Percentiles rank a stretch among this genome's conserved stretches.
Evolutionary conservation across 2,113 vertebrate genomes (phyloP).

Genomic region (Eidolon helvum): DNA sequence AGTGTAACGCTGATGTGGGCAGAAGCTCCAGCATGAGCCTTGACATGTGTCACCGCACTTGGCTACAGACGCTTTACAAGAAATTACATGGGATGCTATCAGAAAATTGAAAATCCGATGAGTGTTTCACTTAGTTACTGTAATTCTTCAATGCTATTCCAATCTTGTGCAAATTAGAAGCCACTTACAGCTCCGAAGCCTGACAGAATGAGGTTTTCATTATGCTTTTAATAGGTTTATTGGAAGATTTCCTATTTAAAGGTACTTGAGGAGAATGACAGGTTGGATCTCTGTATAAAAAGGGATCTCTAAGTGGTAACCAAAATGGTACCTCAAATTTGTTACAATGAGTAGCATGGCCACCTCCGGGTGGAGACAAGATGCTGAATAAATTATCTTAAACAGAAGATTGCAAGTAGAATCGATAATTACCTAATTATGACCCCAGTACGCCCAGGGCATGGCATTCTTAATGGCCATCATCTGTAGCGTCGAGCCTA

Average conservation of each 20-base stretch:
- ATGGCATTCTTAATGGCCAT: background rate
- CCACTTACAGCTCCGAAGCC: conserved; percentile 82
- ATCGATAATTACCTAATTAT: background rate
- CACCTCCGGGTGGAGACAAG: background rate
- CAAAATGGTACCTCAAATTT: conserved; percentile 6
- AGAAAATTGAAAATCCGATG: conserved; percentile 86
- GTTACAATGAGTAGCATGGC: background rate
- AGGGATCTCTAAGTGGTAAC: conserved; percentile 41
- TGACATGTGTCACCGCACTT: conserved; percentile 77
- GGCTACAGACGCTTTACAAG: conserved; percentile 80
- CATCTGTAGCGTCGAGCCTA: background rate
- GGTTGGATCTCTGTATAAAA: conserved; percentile 42
- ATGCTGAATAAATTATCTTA: background rate
- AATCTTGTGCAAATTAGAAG: conserved; percentile 85
- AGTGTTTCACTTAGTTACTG: conserved; percentile 85
- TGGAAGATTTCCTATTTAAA: conserved; percentile 80
- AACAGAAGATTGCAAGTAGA: background rate
- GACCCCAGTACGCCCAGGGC: background rate
- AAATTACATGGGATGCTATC: conserved; percentile 86
- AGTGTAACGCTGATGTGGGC: background rate
- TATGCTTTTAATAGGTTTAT: conserved; percentile 82
- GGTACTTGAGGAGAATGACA: conserved; percentile 66
- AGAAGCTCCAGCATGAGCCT: conserved; percentile 63
- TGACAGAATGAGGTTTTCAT: conserved; percentile 83
- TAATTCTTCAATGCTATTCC: conserved; percentile 85